phyloP scores from a whole-genome alignment of 1,140 invertebrate species.

The Anadara kagoshimensis region DNA sequence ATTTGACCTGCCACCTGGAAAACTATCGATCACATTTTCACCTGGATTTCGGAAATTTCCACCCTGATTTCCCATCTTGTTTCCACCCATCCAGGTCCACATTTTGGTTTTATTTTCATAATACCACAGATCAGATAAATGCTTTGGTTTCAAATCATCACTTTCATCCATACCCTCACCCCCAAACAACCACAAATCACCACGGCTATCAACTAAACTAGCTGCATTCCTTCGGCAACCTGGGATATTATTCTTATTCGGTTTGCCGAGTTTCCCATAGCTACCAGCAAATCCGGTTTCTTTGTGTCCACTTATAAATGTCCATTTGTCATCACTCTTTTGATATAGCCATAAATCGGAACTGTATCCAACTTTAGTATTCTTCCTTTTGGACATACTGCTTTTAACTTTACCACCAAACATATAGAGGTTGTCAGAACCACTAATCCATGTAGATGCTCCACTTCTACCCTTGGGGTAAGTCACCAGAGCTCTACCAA shows the following conservation, averaged over 20 bases:
- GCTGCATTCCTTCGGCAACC: constrained; percentile 44
- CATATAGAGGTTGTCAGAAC: constrained; percentile 38
- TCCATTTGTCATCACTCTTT: constrained; percentile 41
- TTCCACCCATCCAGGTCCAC: constrained; percentile 53
- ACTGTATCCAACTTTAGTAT: constrained; percentile 39
- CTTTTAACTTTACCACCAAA: constrained; percentile 53
- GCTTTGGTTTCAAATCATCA: constrained; percentile 12
- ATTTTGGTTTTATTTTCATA: constrained; percentile 34
- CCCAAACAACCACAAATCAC: constrained; percentile 57
- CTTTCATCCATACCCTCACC: constrained; percentile 44
- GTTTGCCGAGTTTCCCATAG: constrained; percentile 17
- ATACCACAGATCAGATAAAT: constrained; percentile 53
- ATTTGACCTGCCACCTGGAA: constrained; percentile 42
- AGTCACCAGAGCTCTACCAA: neutral
- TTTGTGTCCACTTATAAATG: constrained; percentile 28
- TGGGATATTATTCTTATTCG: constrained; percentile 29
- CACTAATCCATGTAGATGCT: constrained; percentile 44
- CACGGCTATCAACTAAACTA: constrained; percentile 40
- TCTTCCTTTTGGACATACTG: constrained; percentile 20
- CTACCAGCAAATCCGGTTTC: constrained; percentile 12
- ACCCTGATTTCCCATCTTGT: constrained; percentile 28
- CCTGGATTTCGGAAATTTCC: constrained; percentile 23
- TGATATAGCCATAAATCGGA: constrained; percentile 56
- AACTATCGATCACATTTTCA: constrained; percentile 18
- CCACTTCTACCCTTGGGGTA: constrained; percentile 52